Evolutionary conservation across 2,888 invertebrate genomes (phyloP), one percentile per base, ranked within the genome.

Genomic region (Diarsia brunnea): DNA sequence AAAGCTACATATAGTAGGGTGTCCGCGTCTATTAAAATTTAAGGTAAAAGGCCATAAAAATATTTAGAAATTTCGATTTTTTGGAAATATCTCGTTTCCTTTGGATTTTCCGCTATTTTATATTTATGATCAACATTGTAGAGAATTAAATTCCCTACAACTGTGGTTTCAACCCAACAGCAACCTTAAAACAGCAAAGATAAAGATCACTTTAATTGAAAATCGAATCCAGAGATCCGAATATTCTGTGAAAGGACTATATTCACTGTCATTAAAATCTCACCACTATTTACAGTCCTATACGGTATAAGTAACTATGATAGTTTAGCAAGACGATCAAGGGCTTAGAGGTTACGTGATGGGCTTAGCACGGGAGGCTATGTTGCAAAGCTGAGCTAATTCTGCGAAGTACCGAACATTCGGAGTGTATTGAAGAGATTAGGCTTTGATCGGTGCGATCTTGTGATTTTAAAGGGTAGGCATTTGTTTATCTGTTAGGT

Each of bases 281-380:
- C 49, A 69, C 31, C 19, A 38, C n/a, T 69, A 61, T 80, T 65
- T 49, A 51, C 19, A 63, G 24, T 11, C 21, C 0, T 19, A 38
- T 31, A 64, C 16, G 11, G 45, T 21, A 0, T 70, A 38, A 51
- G 68, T 58, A 70, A 38, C 5, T 38, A 64, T 65, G 61, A 51
- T 49, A 69, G 83, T 68, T 73, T 68, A 75, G 31, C 60, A 78
- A 69, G 16, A 58, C 38, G 47, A 73, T 75, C 80, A 55, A 68
- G 24, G 31, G 82, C 76, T 84, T 82, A 84, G 74, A 71, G 82
- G 70, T 82, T 73, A 84, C 82, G 85, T 79, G 82, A 82, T 75
- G 49, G 66, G 82, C 73, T 84, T 77, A 84, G 51, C 70, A 49
- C 72, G 69, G 72, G 68, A 75, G 74, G 68, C 82, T 72, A 31